Conservation (phyloP, 64 coral and sea anemone species). For the Stichodactyla helianthus region DNA sequence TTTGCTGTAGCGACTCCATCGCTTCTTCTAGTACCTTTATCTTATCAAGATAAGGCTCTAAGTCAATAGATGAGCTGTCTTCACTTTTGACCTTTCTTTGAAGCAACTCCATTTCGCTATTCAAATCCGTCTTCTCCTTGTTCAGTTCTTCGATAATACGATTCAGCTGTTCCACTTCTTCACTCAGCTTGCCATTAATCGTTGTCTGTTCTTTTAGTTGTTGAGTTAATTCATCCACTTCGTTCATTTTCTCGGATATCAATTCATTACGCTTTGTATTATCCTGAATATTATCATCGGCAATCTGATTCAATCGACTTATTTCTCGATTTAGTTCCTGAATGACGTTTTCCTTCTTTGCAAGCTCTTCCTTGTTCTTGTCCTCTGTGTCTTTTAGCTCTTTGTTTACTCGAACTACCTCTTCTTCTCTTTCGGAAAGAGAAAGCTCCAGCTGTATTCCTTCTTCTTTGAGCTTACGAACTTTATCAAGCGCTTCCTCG, state of each 20-base stretch:
- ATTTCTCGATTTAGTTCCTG: conserved; percentile 34
- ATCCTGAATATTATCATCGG: conserved; percentile 14
- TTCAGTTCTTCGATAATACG: conserved; percentile 26
- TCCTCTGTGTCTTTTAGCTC: neutral
- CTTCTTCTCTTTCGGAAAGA: conserved; percentile 21
- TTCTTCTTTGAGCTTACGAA: conserved; percentile 25
- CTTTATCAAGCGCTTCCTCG: conserved; percentile 5
- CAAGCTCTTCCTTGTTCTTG: conserved; percentile 6
- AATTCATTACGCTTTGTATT: conserved; percentile 13
- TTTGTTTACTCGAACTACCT: neutral
- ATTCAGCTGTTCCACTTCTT: neutral
- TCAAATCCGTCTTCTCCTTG: neutral
- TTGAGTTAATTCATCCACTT: neutral
- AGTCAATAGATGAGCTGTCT: neutral
- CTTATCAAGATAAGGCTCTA: neutral
- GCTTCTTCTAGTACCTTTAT: neutral
- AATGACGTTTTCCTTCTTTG: conserved; percentile 26
- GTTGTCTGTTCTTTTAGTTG: neutral
- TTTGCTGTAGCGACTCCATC: neutral
- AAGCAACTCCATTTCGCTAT: neutral
- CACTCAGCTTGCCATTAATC: neutral
- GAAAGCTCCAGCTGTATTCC: neutral
- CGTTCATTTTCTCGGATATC: conserved; percentile 4
- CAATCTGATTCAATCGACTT: neutral
- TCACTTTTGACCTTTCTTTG: neutral